phyloP scores from a whole-genome alignment of 2,888 invertebrate genomes.

The Tetragonisca angustula region DNA sequence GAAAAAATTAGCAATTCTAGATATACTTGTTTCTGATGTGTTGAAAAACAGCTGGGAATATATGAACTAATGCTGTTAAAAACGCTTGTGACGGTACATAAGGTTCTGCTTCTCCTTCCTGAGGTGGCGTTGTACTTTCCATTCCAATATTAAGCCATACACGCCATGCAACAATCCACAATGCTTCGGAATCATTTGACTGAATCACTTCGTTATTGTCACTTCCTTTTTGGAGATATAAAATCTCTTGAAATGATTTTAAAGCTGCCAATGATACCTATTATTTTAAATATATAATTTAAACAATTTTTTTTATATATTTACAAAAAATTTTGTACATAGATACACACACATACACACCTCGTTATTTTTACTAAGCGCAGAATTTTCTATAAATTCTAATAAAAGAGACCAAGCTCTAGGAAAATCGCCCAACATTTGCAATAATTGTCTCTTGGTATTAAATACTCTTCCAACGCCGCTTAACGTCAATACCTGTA shows the following conservation, averaged over 20 bases:
- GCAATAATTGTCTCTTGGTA: constrained; percentile 93
- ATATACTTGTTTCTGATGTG: constrained; percentile 91
- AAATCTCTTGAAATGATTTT: constrained; percentile 98
- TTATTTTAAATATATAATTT: constrained; percentile 7
- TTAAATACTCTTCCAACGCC: constrained; percentile 97
- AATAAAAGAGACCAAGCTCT: constrained; percentile 97
- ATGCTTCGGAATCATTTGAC: constrained; percentile 85
- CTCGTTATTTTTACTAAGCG: constrained; percentile 96
- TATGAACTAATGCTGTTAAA: constrained; percentile 96
- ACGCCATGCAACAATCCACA: constrained; percentile 93
- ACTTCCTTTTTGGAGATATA: constrained; percentile 88
- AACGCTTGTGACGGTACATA: constrained; percentile 97
- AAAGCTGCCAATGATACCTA: constrained; percentile 96
- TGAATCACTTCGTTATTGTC: constrained; percentile 81
- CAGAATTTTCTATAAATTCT: constrained; percentile 97
- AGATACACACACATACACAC: constrained; percentile 85
- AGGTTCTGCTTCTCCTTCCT: constrained; percentile 85
- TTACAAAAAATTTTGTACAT: neutral
- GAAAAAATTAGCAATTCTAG: constrained; percentile 48
- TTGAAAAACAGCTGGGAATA: constrained; percentile 97
- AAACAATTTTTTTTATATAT: neutral
- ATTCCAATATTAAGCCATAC: constrained; percentile 96
- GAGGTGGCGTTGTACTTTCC: constrained; percentile 88
- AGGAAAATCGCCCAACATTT: constrained; percentile 94
- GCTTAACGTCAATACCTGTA: constrained; percentile 92